Evolutionary conservation across 2,888 invertebrate genomes (phyloP).

Genomic region (Tetanocera ferruginea): DNA sequence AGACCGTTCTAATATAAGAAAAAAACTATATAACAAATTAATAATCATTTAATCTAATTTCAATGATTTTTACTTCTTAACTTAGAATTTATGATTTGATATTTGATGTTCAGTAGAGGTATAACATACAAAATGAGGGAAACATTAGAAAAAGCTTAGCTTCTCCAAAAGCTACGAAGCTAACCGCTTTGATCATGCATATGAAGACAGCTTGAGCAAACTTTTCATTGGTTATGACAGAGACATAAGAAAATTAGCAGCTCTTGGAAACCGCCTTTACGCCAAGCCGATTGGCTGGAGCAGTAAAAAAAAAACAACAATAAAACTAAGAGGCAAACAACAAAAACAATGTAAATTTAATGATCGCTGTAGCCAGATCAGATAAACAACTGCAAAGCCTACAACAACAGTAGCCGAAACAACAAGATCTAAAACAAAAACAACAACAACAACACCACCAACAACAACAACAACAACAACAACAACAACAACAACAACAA

Average conservation of each 20-base stretch:
- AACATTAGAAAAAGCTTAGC: not conserved
- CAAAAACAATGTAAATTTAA: constrained; percentile 1
- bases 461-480: constrained; percentile 9
- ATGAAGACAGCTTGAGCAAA: not conserved
- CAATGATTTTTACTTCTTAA: too few species aligned
- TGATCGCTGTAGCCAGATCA: constrained; percentile 12
- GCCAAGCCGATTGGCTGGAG: not conserved
- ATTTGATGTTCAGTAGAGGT: not conserved
- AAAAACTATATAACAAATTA: too few species aligned
- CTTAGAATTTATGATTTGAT: too few species aligned
- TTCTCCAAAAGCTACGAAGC: too few species aligned
- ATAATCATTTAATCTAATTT: too few species aligned
- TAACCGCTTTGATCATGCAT: not conserved
- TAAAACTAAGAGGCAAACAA: not conserved
- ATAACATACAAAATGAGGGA: not conserved
- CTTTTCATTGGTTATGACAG: not conserved
- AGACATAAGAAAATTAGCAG: not conserved
- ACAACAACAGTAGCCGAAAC: constrained; percentile 10
- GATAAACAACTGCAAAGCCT: constrained; percentile 2
- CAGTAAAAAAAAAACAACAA: not conserved
- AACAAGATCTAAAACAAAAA: constrained; percentile 10
- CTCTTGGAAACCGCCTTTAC: not conserved
- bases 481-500: too few species aligned
- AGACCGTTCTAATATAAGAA: too few species aligned
- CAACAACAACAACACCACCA: not conserved